Evolutionary conservation across 2,888 invertebrate genomes (phyloP).

Genomic region (Eilema caniola): DNA sequence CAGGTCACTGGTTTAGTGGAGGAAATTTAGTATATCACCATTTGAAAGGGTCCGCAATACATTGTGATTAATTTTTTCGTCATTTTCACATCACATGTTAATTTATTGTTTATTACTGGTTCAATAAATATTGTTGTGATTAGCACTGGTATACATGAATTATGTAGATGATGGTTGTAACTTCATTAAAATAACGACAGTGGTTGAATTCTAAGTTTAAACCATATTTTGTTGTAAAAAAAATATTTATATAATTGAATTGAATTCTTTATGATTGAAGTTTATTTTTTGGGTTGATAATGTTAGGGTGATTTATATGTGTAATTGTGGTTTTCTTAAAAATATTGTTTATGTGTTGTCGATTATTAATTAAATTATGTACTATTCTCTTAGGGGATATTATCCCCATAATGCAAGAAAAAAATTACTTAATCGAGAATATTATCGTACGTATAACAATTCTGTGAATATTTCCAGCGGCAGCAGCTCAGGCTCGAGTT

Average conservation of each 20-base stretch:
- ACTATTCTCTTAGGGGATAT: too few species aligned
- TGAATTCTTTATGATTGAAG: too few species aligned
- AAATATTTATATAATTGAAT: too few species aligned
- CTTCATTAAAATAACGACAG: background rate
- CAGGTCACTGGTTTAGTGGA: background rate
- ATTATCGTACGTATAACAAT: background rate
- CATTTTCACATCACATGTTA: slow-evolving; percentile 29
- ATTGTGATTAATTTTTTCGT: slow-evolving; percentile 36
- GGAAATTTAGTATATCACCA: background rate
- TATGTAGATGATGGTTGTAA: background rate
- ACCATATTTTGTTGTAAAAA: too few species aligned
- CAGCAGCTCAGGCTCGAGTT: slow-evolving; percentile 91
- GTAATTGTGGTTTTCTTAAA: background rate
- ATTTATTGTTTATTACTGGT: slow-evolving; percentile 7
- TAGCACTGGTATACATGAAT: background rate
- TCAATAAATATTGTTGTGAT: background rate
- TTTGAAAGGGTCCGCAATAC: slow-evolving; percentile 4
- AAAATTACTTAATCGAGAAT: too few species aligned
- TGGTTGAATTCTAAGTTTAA: background rate
- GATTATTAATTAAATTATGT: too few species aligned
- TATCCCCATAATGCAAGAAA: too few species aligned
- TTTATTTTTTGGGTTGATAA: background rate
- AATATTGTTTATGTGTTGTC: background rate
- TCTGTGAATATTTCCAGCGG: slow-evolving; percentile 83
- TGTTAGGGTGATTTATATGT: background rate